Conservation (phyloP, 1,140 invertebrate genomes). For the Thaumatotibia leucotreta region DNA sequence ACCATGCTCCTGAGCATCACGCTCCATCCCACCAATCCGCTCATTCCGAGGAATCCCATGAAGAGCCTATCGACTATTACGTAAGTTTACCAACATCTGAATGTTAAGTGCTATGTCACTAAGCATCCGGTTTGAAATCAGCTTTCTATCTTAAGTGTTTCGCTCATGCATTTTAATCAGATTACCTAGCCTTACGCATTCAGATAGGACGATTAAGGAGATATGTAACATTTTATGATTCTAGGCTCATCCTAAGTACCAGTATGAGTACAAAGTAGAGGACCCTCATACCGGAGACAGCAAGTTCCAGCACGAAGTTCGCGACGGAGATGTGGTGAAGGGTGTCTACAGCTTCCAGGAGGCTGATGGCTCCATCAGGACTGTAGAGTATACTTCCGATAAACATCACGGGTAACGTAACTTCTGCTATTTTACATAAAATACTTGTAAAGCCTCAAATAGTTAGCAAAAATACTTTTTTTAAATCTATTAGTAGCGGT, state of each 20-base stretch:
- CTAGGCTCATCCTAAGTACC: conserved; percentile 79
- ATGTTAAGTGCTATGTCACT: conserved; percentile 39
- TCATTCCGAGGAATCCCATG: conserved; percentile 41
- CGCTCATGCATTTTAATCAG: conserved; percentile 44
- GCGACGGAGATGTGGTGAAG: conserved; percentile 79
- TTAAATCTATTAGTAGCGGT: no score
- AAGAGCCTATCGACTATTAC: conserved; percentile 67
- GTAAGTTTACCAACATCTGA: conserved; percentile 48
- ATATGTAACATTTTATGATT: conserved; percentile 33
- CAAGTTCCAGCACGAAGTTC: conserved; percentile 79
- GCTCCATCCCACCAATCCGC: conserved; percentile 7
- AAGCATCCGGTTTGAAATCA: conserved; percentile 38
- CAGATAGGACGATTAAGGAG: conserved; percentile 33
- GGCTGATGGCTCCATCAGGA: conserved; percentile 77
- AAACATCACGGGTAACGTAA: conserved; percentile 61
- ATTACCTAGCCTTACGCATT: conserved; percentile 31
- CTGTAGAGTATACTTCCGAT: conserved; percentile 78
- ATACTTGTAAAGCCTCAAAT: background rate
- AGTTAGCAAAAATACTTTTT: no score
- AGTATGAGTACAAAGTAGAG: conserved; percentile 79
- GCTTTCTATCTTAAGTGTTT: conserved; percentile 61
- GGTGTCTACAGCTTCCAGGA: conserved; percentile 78
- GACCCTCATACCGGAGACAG: conserved; percentile 79
- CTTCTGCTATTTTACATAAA: background rate
- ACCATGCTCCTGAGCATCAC: conserved; percentile 5